Conservation (phyloP, 2,113 vertebrate genomes). For the Rhynchomys soricoides region DNA sequence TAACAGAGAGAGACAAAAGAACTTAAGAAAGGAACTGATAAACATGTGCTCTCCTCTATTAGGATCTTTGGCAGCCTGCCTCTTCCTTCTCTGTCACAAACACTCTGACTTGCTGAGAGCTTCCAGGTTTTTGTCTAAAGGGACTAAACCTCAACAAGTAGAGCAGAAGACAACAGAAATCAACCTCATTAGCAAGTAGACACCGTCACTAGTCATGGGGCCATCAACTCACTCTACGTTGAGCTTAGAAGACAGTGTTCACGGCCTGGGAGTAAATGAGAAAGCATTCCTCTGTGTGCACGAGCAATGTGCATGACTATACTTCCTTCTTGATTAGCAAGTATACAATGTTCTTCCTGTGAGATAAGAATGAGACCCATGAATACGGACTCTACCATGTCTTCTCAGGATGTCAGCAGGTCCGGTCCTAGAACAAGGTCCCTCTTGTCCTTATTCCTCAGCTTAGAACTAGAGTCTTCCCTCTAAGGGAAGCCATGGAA, state of each 20-base stretch:
- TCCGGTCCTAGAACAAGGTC: neutral
- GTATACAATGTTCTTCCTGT: neutral
- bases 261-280: neutral
- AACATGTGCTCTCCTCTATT: neutral
- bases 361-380: neutral
- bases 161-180: neutral
- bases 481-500: neutral
- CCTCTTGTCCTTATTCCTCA: neutral
- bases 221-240: too few relatives aligned
- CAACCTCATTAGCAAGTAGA: neutral
- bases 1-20: neutral
- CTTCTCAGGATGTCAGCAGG: neutral
- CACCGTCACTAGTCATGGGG: neutral
- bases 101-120: neutral
- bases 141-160: neutral
- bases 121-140: neutral
- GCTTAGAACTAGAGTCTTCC: neutral
- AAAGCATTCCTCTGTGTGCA: neutral
- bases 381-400: neutral
- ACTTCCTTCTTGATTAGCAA: neutral
- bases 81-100: neutral
- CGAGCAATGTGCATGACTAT: neutral
- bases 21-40: neutral
- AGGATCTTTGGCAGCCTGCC: neutral
- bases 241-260: neutral